Conservation (phyloP, 2,113 vertebrate genomes). For the Eudyptes chrysolophus region DNA sequence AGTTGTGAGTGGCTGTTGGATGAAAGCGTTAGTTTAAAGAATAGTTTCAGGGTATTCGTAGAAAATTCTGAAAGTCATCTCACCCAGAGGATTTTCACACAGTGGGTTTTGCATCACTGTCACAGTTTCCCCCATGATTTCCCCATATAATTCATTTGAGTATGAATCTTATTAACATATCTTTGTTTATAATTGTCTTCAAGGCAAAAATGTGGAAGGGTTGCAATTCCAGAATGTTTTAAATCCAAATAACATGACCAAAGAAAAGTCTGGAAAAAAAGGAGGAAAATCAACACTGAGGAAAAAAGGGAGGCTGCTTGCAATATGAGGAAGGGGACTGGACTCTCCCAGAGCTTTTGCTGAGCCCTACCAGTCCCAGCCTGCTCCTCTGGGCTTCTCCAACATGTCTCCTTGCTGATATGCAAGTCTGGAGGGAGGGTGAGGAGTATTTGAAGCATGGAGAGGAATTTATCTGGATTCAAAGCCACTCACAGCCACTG, state of each 20-base stretch:
- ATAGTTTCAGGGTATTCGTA: neutral
- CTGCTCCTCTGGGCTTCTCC: neutral
- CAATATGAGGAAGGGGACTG: neutral
- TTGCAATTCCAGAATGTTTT: slow-evolving; percentile 10
- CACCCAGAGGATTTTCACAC: neutral
- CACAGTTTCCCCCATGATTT: neutral
- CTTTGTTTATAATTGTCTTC: slow-evolving; percentile 20
- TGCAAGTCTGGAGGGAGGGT: neutral
- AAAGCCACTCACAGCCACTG: neutral
- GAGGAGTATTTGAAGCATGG: neutral
- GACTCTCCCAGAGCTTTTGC: neutral
- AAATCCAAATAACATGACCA: neutral
- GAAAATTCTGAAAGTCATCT: slow-evolving; percentile 21
- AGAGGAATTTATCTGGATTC: neutral
- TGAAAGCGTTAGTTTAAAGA: slow-evolving; percentile 14
- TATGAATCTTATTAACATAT: slow-evolving; percentile 11
- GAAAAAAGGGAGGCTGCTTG: neutral
- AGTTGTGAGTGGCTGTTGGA: slow-evolving; percentile 20
- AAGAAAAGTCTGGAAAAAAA: neutral
- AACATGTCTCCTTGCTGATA: neutral
- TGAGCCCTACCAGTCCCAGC: neutral
- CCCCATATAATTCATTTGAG: neutral
- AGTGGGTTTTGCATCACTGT: neutral
- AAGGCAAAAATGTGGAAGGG: slow-evolving; percentile 17
- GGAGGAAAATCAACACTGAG: neutral